A percentile compares a stretch with the other conserved stretches of the same genome.
Evolutionary conservation across 2,888 invertebrate species (phyloP).

Genomic region (Conops quadrifasciatus): DNA sequence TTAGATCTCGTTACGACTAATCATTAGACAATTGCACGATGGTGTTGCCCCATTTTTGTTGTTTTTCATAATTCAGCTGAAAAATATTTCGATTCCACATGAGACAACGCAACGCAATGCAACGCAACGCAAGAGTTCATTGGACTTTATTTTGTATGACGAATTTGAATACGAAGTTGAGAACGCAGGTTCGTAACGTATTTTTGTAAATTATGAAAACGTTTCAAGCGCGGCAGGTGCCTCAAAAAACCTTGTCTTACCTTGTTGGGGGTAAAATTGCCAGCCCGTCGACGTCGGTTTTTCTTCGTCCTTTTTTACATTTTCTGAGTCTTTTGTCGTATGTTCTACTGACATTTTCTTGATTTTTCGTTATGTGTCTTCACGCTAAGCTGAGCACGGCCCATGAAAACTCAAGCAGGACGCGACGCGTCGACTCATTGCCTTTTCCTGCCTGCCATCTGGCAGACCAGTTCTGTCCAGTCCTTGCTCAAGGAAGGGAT

Average conservation of each 20-base stretch:
- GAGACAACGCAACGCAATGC: too few relatives aligned
- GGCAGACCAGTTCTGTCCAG: neutral
- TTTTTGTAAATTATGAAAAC: too few relatives aligned
- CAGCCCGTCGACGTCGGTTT: neutral
- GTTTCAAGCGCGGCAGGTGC: constrained; percentile 9
- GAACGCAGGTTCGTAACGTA: constrained; percentile 3
- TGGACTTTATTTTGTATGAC: constrained; percentile 1
- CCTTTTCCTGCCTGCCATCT: neutral
- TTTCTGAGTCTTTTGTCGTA: constrained; percentile 10
- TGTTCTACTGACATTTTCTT: constrained; percentile 18
- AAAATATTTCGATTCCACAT: neutral
- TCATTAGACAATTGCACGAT: too few relatives aligned
- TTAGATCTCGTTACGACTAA: too few relatives aligned
- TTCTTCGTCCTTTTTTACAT: neutral
- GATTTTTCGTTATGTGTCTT: constrained; percentile 8
- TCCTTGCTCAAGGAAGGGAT: neutral
- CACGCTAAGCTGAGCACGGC: constrained; percentile 23
- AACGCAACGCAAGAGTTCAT: constrained; percentile 29
- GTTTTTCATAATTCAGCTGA: neutral
- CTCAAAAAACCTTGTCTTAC: too few relatives aligned
- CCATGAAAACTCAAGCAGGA: neutral
- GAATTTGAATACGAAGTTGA: too few relatives aligned
- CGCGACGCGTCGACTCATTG: neutral
- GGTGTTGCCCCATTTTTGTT: too few relatives aligned
- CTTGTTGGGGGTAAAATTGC: too few relatives aligned